Base-by-base conservation (phyloP, 2,888 invertebrate species). In the Pseudoips prasinana region DNA sequence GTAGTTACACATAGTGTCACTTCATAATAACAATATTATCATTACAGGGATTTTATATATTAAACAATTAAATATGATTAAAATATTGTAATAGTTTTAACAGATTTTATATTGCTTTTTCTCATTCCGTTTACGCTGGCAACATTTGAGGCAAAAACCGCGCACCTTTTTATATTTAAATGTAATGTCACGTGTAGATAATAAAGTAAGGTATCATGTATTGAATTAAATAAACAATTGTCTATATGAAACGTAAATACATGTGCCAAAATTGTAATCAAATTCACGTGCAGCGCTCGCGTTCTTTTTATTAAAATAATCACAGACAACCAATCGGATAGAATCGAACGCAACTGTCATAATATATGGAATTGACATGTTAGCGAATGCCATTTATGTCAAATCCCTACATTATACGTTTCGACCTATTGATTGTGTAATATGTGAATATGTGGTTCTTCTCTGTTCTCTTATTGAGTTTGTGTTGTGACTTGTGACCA, bases 41-140 rank as follows among this genome's bases (percentile, higher is more conserved):
- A 82, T 85, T 87, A 88, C 88, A 88, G 88, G 88, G 88, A 88
- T 88, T 88, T 88, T 86, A 85, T 85, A 86, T 86, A 81, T 81
- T 75, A 63, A 84, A 85, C 69, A 67, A 79, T 80, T 74, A 77
- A 75, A 74, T 71, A 82, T 74, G 80, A 79, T 82, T 73, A 78
- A 20, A 78, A 71, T 76, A 81, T 81, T 79, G 74, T 83, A 81
- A 77, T 82, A 82, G 58, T 74, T 84, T 81, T 78, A 78, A 74
- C 80, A 72, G 69, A 76, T 66, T 65, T 69, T 69, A 64, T 75
- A 73, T 78, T 76, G 77, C 74, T 80, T 82, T 59, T 63, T 46
- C 38, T 51, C 42, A 43, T 64, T 74, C 66, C 47, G 51, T 63
- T 74, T 66, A 67, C 50, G 60, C 69, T 68, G 53, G 49, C 61